Percentiles rank a stretch among this genome's conserved stretches.
phyloP scores from a whole-genome alignment of 2,113 vertebrate species.

The Crotalus horridus region DNA sequence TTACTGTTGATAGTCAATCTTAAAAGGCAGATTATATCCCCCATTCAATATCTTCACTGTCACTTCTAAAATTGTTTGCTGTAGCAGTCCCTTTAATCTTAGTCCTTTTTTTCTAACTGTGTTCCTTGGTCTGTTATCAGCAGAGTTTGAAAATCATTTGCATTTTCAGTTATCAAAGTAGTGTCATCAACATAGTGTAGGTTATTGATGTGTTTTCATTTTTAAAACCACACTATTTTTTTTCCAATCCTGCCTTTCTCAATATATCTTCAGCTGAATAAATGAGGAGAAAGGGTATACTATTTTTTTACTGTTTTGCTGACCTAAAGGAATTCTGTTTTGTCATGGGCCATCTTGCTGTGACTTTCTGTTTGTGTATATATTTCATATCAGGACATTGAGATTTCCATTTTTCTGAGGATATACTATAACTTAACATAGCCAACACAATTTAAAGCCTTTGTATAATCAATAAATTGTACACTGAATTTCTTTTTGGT shows the following conservation, averaged over 20 bases:
- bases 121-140: neutral
- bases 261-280: neutral
- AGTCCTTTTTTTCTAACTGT: neutral
- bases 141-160: neutral
- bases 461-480: neutral
- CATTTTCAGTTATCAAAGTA: neutral
- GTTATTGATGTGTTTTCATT: neutral
- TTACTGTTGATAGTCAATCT: neutral
- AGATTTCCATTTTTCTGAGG: neutral
- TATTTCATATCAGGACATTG: neutral
- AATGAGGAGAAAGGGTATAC: neutral
- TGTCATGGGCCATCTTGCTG: neutral
- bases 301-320: neutral
- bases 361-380: neutral
- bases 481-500: neutral
- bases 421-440: neutral
- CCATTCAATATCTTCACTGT: neutral
- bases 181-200: neutral
- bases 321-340: neutral
- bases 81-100: neutral
- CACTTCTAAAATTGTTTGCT: neutral
- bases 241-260: neutral
- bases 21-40: neutral
- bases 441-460: neutral
- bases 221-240: neutral